Evolutionary conservation across 2,888 invertebrate species (phyloP).

Genomic region (Aplocera efformata): DNA sequence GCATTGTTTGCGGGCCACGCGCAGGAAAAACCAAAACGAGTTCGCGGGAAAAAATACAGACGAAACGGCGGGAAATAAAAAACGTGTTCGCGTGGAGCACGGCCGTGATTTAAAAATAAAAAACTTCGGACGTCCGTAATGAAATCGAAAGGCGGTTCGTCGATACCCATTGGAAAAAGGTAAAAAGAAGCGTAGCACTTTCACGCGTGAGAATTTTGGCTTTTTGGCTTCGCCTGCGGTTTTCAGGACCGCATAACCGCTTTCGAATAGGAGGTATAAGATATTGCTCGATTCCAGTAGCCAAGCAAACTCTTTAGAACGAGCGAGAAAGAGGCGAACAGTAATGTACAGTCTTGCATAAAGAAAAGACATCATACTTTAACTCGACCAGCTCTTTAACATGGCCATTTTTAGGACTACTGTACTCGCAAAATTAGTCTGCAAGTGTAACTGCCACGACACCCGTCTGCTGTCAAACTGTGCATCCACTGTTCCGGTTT

Average conservation of each 20-base stretch:
- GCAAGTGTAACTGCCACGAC: too few relatives aligned
- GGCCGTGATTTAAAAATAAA: conserved; percentile 78
- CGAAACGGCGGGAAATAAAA: conserved; percentile 65
- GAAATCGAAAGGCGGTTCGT: conserved; percentile 81
- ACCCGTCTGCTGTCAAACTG: too few relatives aligned
- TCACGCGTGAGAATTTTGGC: conserved; percentile 77
- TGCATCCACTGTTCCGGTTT: too few relatives aligned
- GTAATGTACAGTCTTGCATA: too few relatives aligned
- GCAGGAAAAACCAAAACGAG: conserved; percentile 71
- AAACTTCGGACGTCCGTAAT: conserved; percentile 76
- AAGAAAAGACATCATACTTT: too few relatives aligned
- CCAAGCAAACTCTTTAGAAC: too few relatives aligned
- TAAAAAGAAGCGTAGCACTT: conserved; percentile 72
- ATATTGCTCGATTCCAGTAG: background rate
- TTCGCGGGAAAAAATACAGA: conserved; percentile 65
- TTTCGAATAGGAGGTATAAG: conserved; percentile 43
- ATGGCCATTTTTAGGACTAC: too few relatives aligned
- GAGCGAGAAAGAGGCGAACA: too few relatives aligned
- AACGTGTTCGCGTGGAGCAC: conserved; percentile 63
- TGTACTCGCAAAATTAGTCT: too few relatives aligned
- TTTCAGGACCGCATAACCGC: conserved; percentile 37
- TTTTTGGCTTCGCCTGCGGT: conserved; percentile 55
- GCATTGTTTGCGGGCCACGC: conserved; percentile 77
- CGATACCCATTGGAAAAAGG: conserved; percentile 77
- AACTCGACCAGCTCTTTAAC: too few relatives aligned